Evolutionary conservation across 2,888 invertebrate genomes (phyloP), one percentile per base, ranked within the genome.

Genomic region (Epirrhoe tristata): DNA sequence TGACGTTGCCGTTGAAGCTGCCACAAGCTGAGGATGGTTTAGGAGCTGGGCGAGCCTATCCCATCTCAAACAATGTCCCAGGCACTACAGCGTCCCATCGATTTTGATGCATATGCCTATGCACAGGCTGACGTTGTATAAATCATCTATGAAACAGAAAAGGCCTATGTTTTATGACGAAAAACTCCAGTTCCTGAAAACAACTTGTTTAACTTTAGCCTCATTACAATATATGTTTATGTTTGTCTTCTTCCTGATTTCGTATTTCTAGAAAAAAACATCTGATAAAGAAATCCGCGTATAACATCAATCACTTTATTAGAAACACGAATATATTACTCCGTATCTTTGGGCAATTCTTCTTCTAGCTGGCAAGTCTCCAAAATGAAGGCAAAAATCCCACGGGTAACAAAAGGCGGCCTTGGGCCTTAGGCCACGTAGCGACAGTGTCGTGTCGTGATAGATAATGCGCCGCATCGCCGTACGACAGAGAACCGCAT

Each of bases 351-450:
- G 5, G 65, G 55, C 55, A 64, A 65, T 67, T 58, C 65, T 65
- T 62, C 55, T 67, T 65, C 58, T 31, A 50, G 43, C 62, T 72
- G 71, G 71, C 71, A 66, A 54, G 10, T 53, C 17, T 61, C 71
- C 71, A 72, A 67, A 58, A 63, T 12, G 57, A 31, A 60, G 60
- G 48, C 32, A 56, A 0, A 16, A 56, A 36, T 0, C 43, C 58
- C 50, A n/a, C 5, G 48, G 58, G 31, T 53, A 52, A 16, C 14
- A 50, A 16, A 58, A 48, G 14, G 39, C 39, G 48, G 16, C 14
- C 48, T 48, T 48, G 14, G 16, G 39, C 39, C 39, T 43, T 43
- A 43, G 39, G 12, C 39, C 39, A 43, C 12, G 4, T 12, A 5
- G 12, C 39, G 39, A 43, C 39, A 8, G 39, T 39, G 10, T 39